These are phyloP conservation scores for Cataglyphis cursor DNA, from an alignment of 2,888 invertebrate genomes.

Conservation along the genomic window DNA sequence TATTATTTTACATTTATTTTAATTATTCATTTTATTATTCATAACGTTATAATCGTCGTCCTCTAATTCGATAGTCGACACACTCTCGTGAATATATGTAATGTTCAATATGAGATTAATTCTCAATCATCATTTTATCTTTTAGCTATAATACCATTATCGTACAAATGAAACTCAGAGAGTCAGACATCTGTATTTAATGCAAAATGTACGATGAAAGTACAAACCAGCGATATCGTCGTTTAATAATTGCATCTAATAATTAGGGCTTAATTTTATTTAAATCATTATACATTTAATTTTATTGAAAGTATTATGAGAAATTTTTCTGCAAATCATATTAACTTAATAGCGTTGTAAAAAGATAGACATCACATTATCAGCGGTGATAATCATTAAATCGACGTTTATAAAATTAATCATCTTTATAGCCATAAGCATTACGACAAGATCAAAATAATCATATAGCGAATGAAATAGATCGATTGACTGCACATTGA, in stretches of 20 bases:
- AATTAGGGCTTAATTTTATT: background rate
- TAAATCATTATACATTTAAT: background rate
- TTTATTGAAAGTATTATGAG: background rate
- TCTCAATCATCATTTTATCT: background rate
- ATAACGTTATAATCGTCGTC: background rate
- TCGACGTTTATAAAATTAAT: background rate
- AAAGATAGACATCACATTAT: background rate
- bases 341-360: background rate
- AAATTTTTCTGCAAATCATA: background rate
- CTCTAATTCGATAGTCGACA: background rate
- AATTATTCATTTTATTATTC: background rate
- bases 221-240: background rate
- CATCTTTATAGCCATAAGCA: background rate
- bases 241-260: background rate
- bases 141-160: constrained; percentile 7
- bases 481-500: constrained; percentile 27
- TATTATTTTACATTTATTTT: constrained; percentile 41
- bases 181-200: background rate
- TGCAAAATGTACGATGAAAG: background rate
- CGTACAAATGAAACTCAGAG: background rate
- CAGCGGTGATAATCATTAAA: background rate
- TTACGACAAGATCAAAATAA: constrained; percentile 17
- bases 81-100: background rate
- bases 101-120: constrained; percentile 13
- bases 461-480: background rate